Percentiles rank a stretch among this genome's conserved stretches.
phyloP scores from a whole-genome alignment of 1,140 invertebrate genomes.

The Choristoneura fumiferana region DNA sequence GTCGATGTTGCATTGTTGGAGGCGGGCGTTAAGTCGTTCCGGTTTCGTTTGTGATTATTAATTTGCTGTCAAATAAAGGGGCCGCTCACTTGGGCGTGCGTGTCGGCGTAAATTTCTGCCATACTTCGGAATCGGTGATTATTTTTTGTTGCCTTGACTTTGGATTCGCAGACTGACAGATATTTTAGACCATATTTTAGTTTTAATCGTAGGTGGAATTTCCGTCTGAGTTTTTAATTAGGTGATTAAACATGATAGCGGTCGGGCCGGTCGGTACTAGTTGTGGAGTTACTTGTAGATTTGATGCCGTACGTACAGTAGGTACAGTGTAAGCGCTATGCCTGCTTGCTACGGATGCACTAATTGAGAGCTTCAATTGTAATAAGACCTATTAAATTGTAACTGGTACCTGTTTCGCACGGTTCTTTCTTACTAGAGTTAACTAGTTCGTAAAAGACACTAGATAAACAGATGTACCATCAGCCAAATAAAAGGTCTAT shows the following conservation, averaged over 20 bases:
- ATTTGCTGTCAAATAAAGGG: slow-evolving; percentile 78
- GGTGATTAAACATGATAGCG: slow-evolving; percentile 24
- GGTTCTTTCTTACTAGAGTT: too few relatives aligned
- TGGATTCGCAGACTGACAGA: slow-evolving; percentile 68
- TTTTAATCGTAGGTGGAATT: slow-evolving; percentile 43
- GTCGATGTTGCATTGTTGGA: slow-evolving; percentile 51
- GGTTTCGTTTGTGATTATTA: slow-evolving; percentile 65
- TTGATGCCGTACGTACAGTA: not conserved
- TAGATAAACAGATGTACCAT: too few relatives aligned
- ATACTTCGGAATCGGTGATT: slow-evolving; percentile 74
- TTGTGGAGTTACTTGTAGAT: slow-evolving; percentile 12
- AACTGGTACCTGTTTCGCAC: too few relatives aligned
- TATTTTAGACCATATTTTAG: slow-evolving; percentile 56
- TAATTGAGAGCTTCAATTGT: slow-evolving; percentile 6
- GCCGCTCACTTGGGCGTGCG: slow-evolving; percentile 74
- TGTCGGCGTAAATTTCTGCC: slow-evolving; percentile 75
- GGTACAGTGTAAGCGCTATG: not conserved
- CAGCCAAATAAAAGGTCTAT: too few relatives aligned
- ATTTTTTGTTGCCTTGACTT: slow-evolving; percentile 66
- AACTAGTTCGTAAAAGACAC: too few relatives aligned
- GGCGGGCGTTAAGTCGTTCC: slow-evolving; percentile 56
- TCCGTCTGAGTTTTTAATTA: slow-evolving; percentile 40
- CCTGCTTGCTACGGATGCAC: not conserved
- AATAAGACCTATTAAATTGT: not conserved
- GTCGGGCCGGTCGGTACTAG: not conserved